Evolutionary conservation across 2,797 vertebrate species (phyloP).

Genomic region (Melanotaenia trifasciata): DNA sequence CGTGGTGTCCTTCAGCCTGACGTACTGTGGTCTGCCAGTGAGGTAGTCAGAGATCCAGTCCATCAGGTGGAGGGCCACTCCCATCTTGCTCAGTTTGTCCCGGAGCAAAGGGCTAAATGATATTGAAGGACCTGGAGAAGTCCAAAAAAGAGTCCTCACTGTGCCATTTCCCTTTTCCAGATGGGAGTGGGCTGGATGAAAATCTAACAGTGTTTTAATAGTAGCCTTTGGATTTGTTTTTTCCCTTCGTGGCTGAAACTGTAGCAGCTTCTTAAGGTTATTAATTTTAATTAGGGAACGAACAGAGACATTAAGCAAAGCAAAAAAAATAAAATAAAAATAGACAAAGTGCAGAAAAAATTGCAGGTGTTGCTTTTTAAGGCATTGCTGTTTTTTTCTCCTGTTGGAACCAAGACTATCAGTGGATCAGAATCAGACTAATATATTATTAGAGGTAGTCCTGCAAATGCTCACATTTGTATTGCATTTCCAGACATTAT

Average conservation of each 20-base stretch:
- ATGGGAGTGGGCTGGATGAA: background rate
- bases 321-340: background rate
- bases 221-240: constrained; percentile 40
- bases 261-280: constrained; percentile 32
- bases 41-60: too few species aligned
- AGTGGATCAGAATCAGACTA: constrained; percentile 24
- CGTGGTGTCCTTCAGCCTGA: too few species aligned
- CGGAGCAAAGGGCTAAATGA: too few species aligned
- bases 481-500: constrained; percentile 29
- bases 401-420: constrained; percentile 10
- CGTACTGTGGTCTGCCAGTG: too few species aligned
- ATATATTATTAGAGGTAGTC: constrained; percentile 10
- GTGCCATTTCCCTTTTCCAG: too few species aligned
- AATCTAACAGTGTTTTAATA: constrained; percentile 46
- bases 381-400: constrained; percentile 6
- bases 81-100: too few species aligned
- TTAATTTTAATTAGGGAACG: constrained; percentile 11
- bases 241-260: constrained; percentile 44
- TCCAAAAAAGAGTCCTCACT: too few species aligned
- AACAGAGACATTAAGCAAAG: constrained; percentile 18
- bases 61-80: too few species aligned
- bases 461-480: background rate
- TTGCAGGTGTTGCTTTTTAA: constrained; percentile 17
- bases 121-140: too few species aligned
- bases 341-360: constrained; percentile 4